A percentile compares a stretch with the other conserved stretches of the same genome.
Conservation (phyloP, 2,888 invertebrate genomes). For the Patella caerulea region DNA sequence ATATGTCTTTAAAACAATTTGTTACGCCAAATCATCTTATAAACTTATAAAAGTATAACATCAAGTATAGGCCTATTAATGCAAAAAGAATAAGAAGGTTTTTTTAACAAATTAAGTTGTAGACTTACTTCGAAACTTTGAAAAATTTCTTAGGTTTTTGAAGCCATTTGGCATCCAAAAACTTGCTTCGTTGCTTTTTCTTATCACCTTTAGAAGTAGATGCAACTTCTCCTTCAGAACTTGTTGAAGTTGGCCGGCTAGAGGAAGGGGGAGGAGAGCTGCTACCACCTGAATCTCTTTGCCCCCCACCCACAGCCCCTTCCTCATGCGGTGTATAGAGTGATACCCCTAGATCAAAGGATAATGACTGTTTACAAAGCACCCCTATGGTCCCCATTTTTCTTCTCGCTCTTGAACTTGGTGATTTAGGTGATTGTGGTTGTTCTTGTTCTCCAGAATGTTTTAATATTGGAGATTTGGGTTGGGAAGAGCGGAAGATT, state of each 20-base stretch:
- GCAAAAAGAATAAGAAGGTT: too few species aligned
- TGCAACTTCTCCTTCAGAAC: constrained; percentile 49
- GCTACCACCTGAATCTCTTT: constrained; percentile 18
- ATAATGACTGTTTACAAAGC: constrained; percentile 67
- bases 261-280: constrained; percentile 16
- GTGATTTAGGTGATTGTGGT: constrained; percentile 27
- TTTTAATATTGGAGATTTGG: constrained; percentile 20
- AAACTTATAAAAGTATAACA: too few species aligned
- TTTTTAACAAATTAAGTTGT: neutral
- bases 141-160: constrained; percentile 67
- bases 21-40: too few species aligned
- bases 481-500: constrained; percentile 19
- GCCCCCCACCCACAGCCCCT: constrained; percentile 14
- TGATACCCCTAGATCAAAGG: constrained; percentile 64
- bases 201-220: constrained; percentile 46
- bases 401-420: constrained; percentile 48
- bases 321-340: constrained; percentile 32
- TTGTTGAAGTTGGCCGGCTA: constrained; percentile 38
- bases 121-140: constrained; percentile 70
- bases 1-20: too few species aligned
- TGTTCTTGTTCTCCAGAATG: constrained; percentile 20
- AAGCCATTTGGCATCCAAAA: constrained; percentile 64
- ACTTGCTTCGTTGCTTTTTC: constrained; percentile 53
- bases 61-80: too few species aligned
- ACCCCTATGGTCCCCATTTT: constrained; percentile 64